Base-by-base conservation (phyloP, 2,797 vertebrate genomes). In the Onychomys leucogaster region DNA sequence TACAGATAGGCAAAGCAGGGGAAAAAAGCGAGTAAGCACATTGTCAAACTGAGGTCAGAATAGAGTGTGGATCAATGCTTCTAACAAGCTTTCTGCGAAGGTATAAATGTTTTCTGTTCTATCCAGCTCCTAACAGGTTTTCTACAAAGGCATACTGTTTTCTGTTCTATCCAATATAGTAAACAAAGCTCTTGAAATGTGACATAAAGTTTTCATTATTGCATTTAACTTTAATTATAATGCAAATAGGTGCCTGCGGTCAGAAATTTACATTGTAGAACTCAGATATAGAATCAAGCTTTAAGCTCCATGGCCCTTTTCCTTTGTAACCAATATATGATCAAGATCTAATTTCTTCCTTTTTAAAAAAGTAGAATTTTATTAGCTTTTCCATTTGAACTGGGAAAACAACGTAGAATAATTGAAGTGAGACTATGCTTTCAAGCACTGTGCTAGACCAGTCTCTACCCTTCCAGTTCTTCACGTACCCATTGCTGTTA, bases 261-360 rank as follows among this genome's bases (percentile, higher is more conserved):
- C 37, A 6, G 19, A 32, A n/a, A 77, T n/a, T 59, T 57, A 3
- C 55, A n/a, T 0, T 41, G 19, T 16, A 52, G 3, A 81, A 34
- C 7, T 87, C 25, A 89, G 67, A 37, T 9, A 10, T 0, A 37
- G 19, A 83, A 76, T 14, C 23, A 14, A 4, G 2, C 19, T 95
- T 43, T 37, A 59, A 46, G 76, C 32, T 63, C 52, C 65, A 57
- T 46, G 14, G 21, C 27, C 41, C 3, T 32, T 14, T 46, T 73
- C 65, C 61, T 87, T 57, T 63, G 16, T 8, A 80, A 67, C 27
- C n/a, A 86, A 49, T 6, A 41, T 73, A 41, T 67, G 59, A 57
- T 23, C 6, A 55, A 71, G 65, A 23, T 77, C 11, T 57, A 55
- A 73, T 77, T 85, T 71, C 21, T 89, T 83, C 25, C 49, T 59